Percentiles rank a stretch among this genome's conserved stretches.
phyloP scores from a whole-genome alignment of 2,113 vertebrate species.

The Theristicus caerulescens region DNA sequence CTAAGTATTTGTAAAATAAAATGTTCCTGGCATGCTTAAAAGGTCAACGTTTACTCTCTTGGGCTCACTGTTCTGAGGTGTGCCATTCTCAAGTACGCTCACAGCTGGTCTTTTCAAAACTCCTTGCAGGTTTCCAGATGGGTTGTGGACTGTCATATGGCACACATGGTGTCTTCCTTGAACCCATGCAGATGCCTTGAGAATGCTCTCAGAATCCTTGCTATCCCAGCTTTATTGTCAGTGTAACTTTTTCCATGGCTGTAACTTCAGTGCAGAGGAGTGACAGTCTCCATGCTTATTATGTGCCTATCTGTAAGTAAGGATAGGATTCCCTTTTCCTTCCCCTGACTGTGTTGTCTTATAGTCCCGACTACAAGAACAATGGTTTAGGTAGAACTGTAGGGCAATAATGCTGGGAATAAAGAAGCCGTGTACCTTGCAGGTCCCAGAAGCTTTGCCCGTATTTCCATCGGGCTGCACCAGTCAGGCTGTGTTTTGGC shows the following conservation, averaged over 20 bases:
- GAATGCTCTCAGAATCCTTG: neutral
- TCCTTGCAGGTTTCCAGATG: neutral
- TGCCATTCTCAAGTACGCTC: accelerated
- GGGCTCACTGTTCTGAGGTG: neutral
- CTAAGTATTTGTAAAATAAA: neutral
- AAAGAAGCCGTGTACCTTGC: neutral
- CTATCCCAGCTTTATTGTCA: neutral
- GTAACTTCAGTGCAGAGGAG: neutral
- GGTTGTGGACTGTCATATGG: neutral
- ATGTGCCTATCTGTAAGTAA: neutral
- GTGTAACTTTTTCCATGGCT: neutral
- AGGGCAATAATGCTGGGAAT: neutral
- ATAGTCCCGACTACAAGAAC: too few species aligned
- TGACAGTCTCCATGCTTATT: accelerated
- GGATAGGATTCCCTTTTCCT: neutral
- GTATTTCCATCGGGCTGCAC: neutral
- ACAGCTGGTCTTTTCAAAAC: neutral
- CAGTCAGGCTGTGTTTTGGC: neutral
- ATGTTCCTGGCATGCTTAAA: neutral
- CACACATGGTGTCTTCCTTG: neutral
- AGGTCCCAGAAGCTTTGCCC: neutral
- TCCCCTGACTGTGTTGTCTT: neutral
- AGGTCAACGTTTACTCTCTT: neutral
- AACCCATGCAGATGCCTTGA: neutral
- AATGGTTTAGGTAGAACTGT: neutral